phyloP scores from a whole-genome alignment of 2,888 invertebrate species.

The Rhamphomyia laevipes region DNA sequence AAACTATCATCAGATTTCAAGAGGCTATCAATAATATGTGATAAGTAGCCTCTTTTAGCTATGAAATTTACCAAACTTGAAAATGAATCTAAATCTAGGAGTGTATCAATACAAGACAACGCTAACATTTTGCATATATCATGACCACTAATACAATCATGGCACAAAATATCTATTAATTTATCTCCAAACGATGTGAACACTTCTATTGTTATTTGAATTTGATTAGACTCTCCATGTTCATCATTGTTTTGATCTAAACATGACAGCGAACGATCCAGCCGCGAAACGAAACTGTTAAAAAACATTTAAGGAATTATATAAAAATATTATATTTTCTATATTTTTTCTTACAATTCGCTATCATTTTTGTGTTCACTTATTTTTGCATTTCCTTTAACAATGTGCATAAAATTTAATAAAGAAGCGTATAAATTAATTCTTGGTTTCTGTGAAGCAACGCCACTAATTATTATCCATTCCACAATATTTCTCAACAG shows the following conservation, averaged over 20 bases:
- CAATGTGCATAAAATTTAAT: constrained; percentile 67
- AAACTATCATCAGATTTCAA: constrained; percentile 61
- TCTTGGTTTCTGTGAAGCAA: constrained; percentile 68
- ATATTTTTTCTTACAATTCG: constrained; percentile 24
- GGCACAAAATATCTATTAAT: constrained; percentile 67
- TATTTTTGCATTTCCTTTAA: constrained; percentile 37
- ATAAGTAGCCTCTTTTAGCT: constrained; percentile 55
- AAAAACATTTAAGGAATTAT: not conserved
- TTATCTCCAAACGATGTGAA: constrained; percentile 68
- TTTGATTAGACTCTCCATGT: constrained; percentile 36
- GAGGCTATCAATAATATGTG: constrained; percentile 71
- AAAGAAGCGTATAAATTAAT: constrained; percentile 79
- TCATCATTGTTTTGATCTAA: constrained; percentile 50
- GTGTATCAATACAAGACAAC: constrained; percentile 65
- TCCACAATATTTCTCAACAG: constrained; percentile 66
- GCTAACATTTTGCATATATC: constrained; percentile 85
- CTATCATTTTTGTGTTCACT: constrained; percentile 29
- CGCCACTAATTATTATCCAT: constrained; percentile 72
- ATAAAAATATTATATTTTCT: no score
- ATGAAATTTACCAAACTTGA: constrained; percentile 53
- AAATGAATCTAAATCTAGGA: constrained; percentile 62
- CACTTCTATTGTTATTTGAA: constrained; percentile 43
- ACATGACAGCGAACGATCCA: constrained; percentile 46
- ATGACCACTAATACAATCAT: constrained; percentile 79
- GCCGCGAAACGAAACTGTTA: constrained; percentile 50